Base-by-base conservation (phyloP, 2,113 vertebrate species). In the Ictidomys tridecemlineatus region DNA sequence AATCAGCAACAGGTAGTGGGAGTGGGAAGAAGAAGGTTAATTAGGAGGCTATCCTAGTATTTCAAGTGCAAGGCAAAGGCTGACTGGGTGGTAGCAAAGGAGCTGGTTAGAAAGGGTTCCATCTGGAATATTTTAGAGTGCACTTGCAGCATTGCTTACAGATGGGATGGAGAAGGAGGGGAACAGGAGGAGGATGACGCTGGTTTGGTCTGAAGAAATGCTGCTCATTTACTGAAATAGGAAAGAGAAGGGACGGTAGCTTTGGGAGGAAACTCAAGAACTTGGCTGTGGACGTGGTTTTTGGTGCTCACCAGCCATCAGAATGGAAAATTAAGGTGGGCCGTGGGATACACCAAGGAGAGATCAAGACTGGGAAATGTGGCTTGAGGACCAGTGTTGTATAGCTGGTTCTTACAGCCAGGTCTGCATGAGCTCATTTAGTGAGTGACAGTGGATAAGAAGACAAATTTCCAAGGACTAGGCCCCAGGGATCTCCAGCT, bases 331-430 rank as follows among this genome's bases (percentile, higher is more conserved):
- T 28, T 56, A 7, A 89, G 87, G 51, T 48, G 17, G 28, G 34
- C 28, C 78, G 2, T 61, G 32, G 77, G 48, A 48, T 61, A 56
- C 20, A 4, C 8, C 45, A 69, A 48, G 30, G 32, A 85, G 73
- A 89, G 39, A n/a, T 80, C 89, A 78, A 83, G 78, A 61, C 51
- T 69, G 32, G 58, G 58, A 97, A 72, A 79, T 70, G 16, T 26
- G 74, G 26, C 86, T 34, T 39, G 12, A 85, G 39, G 53, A 22
- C 12, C 45, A 83, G 37, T 8, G 24, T 22, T 16, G 3, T 16
- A 10, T 3, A 32, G 32, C 56, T 85, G 32, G 20, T 42, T 45
- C 58, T 9, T 72, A 69, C 80, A 86, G 39, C 56, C 12, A 2
- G 77, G 79, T 65, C 70, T 37, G 8, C 1, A 39, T 24, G 74